Evolutionary conservation across 2,888 invertebrate genomes (phyloP).

Genomic region (Mythimna vitellina): DNA sequence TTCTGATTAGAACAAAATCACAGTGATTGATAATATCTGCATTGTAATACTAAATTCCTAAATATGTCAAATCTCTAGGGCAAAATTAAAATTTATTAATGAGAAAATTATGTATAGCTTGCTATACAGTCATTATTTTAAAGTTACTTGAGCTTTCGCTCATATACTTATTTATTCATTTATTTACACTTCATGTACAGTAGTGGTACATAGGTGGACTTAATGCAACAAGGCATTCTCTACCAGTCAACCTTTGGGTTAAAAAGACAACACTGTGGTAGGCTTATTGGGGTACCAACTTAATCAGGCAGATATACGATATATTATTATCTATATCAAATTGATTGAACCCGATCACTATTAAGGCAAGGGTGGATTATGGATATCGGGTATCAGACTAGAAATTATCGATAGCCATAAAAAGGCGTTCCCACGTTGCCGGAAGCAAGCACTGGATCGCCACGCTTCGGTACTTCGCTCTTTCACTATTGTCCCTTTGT

Average conservation of each 20-base stretch:
- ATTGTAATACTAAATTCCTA: not conserved
- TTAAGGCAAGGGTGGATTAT: conserved; percentile 55
- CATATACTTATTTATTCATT: too few species aligned
- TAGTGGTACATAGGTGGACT: too few species aligned
- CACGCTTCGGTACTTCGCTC: conserved; percentile 87
- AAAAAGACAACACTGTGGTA: too few species aligned
- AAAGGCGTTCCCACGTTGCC: conserved; percentile 87
- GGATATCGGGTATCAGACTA: conserved; percentile 73
- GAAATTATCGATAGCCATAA: conserved; percentile 79
- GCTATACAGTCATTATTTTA: not conserved
- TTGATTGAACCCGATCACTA: conserved; percentile 31
- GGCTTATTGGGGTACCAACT: too few species aligned
- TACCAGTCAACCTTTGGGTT: too few species aligned
- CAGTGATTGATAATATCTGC: not conserved
- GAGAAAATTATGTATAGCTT: not conserved
- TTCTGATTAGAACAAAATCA: not conserved
- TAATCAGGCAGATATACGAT: not conserved
- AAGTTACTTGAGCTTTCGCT: not conserved
- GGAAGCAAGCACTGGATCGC: conserved; percentile 84
- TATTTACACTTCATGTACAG: too few species aligned
- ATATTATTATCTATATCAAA: conserved; percentile 16
- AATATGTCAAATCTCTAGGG: not conserved
- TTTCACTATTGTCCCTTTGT: conserved; percentile 87
- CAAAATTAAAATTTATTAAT: not conserved
- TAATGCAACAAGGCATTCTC: too few species aligned